Base-by-base conservation (phyloP, 2,888 invertebrate species). In the Dryocosmus kuriphilus region DNA sequence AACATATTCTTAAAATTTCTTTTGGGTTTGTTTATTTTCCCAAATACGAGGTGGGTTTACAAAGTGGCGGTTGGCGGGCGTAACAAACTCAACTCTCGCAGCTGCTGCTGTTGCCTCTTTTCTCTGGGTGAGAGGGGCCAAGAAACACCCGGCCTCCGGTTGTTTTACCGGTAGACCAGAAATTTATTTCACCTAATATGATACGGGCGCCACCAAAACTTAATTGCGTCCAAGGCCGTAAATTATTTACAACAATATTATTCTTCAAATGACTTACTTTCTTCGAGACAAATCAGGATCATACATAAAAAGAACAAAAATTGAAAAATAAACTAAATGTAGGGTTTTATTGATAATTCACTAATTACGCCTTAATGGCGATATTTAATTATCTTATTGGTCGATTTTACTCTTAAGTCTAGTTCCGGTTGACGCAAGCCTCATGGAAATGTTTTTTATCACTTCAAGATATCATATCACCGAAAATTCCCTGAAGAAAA, bases 91-190 rank as follows among this genome's bases (percentile, higher is more conserved):
- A 78, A 77, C 77, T 80, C n/a, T n/a, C 80, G 88, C 88, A 88
- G 88, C 88, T 88, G 88, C 87, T 86, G 77, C 81, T 79, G 81
- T n/a, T n/a, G n/a, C n/a, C n/a, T n/a, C 80, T 57, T 82, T 74
- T 71, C 80, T 79, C 79, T 78, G 83, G 76, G 85, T 80, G 83
- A 87, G 88, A 86, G 86, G 85, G 85, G 84, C 84, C 85, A 79
- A 79, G 80, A 82, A 84, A 87, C 85, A 84, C 82, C 83, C 86
- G 84, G 85, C 84, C 79, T 74, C 71, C 74, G 82, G 81, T 81
- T 75, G 80, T 81, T 81, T 81, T 83, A 82, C 81, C 85, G 84
- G 79, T 84, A 82, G 79, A 65, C 60, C 65, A 46, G 79, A 80
- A 83, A 81, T 86, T 84, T 79, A 76, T 82, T 85, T 84, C 76